These are phyloP conservation scores for Eurosta solidaginis DNA, from an alignment of 1,140 invertebrate genomes.

Conservation along the genomic window DNA sequence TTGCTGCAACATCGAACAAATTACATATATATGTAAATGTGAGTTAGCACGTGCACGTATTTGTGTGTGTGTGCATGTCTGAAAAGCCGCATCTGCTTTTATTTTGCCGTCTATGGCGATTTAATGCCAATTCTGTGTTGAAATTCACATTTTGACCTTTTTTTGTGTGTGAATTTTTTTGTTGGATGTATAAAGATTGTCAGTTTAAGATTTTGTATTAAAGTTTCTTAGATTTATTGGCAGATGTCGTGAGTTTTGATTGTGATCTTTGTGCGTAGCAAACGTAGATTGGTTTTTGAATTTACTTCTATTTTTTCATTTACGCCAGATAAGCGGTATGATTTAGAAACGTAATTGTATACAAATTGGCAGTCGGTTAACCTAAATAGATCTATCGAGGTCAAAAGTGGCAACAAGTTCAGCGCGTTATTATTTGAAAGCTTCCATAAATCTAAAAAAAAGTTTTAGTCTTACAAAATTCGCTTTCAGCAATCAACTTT, in stretches of 20 bases:
- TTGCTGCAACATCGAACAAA: constrained; percentile 5
- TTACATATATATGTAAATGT: not conserved
- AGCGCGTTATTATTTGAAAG: too few relatives aligned
- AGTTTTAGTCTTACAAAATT: too few relatives aligned
- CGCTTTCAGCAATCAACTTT: too few relatives aligned
- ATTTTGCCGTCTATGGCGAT: not conserved
- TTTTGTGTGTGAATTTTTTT: too few relatives aligned
- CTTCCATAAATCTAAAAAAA: too few relatives aligned
- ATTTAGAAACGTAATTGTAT: too few relatives aligned
- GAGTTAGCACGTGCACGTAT: not conserved
- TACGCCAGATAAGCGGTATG: too few relatives aligned
- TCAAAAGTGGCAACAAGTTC: too few relatives aligned
- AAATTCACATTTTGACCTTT: not conserved
- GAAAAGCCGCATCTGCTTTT: not conserved
- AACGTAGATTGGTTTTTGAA: too few relatives aligned
- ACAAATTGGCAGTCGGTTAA: too few relatives aligned
- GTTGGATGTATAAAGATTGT: not conserved
- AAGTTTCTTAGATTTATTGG: not conserved
- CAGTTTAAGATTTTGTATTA: not conserved
- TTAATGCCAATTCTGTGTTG: not conserved
- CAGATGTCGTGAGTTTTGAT: not conserved
- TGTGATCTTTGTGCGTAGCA: not conserved
- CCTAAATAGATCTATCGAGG: too few relatives aligned
- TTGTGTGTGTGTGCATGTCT: not conserved
- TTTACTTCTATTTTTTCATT: too few relatives aligned